Evolutionary conservation across 2,797 vertebrate species (phyloP).

Genomic region (Decapterus maruadsi): DNA sequence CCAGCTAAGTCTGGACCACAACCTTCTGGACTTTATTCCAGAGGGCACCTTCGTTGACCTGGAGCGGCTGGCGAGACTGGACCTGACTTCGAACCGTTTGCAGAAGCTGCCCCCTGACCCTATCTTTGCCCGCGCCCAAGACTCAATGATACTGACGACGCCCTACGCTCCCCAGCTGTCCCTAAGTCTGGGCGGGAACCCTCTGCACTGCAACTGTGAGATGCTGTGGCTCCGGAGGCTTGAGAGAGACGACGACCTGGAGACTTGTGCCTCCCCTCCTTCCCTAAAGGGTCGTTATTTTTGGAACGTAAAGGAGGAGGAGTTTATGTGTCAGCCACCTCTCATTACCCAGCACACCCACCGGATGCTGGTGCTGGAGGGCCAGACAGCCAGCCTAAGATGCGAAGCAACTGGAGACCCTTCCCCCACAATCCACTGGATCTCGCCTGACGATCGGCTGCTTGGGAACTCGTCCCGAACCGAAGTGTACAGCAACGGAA

Average conservation of each 20-base stretch:
- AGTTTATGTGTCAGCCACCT: constrained; percentile 93
- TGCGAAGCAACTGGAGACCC: constrained; percentile 95
- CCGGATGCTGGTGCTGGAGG: constrained; percentile 92
- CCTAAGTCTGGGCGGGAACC: constrained; percentile 94
- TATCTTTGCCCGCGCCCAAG: constrained; percentile 92
- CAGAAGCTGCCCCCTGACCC: constrained; percentile 94
- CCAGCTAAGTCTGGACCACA: constrained; percentile 96
- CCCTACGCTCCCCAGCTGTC: constrained; percentile 90
- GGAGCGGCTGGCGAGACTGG: constrained; percentile 92
- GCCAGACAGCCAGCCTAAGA: constrained; percentile 91
- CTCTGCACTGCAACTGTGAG: constrained; percentile 95
- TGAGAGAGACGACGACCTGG: constrained; percentile 92
- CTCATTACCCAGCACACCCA: constrained; percentile 95
- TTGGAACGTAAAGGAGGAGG: constrained; percentile 92
- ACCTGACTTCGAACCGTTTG: constrained; percentile 94
- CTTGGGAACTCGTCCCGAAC: constrained; percentile 92
- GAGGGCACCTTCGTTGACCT: constrained; percentile 94
- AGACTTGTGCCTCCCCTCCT: constrained; percentile 95
- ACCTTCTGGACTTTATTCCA: constrained; percentile 93
- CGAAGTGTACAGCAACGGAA: constrained; percentile 89
- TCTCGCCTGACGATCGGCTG: constrained; percentile 91
- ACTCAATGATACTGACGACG: constrained; percentile 83
- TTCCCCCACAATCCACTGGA: constrained; percentile 93
- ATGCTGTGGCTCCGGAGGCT: constrained; percentile 93
- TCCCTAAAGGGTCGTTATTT: constrained; percentile 94